phyloP scores from a whole-genome alignment of 2,797 vertebrate species.

The Hypotaenidia philippensis region DNA sequence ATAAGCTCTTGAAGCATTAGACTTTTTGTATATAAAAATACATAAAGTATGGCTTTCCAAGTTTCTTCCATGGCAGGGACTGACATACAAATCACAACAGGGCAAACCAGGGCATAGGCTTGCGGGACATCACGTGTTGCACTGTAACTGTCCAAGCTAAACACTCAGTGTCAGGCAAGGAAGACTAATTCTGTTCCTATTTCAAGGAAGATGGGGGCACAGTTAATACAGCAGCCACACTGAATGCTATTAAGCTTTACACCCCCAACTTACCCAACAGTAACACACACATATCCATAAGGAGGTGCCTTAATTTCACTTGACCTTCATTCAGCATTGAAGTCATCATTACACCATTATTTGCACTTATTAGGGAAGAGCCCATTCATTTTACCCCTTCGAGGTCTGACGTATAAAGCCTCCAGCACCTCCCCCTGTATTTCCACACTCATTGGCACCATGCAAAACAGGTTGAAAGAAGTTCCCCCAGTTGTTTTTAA shows the following conservation, averaged over 20 bases:
- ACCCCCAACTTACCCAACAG: neutral
- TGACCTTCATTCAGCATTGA: neutral
- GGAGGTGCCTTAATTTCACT: neutral
- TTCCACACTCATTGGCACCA: neutral
- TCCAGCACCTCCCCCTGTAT: neutral
- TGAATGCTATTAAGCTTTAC: neutral
- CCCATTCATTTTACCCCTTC: neutral
- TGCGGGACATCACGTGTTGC: neutral
- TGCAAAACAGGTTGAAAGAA: neutral
- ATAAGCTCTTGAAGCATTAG: rapidly evolving
- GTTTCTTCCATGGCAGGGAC: neutral
- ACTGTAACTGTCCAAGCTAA: neutral
- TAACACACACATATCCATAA: neutral
- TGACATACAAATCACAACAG: neutral
- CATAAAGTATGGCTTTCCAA: neutral
- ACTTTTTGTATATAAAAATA: neutral
- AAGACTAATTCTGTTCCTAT: neutral
- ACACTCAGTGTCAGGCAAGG: neutral
- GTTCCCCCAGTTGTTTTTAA: neutral
- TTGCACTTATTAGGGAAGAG: constrained; percentile 5
- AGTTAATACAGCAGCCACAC: neutral
- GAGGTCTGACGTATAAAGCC: neutral
- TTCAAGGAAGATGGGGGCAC: neutral
- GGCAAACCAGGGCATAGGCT: neutral
- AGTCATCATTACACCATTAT: neutral